These are phyloP conservation scores for Triplophysa siluroides DNA, from an alignment of 2,113 vertebrate genomes.

Conservation along the genomic window DNA sequence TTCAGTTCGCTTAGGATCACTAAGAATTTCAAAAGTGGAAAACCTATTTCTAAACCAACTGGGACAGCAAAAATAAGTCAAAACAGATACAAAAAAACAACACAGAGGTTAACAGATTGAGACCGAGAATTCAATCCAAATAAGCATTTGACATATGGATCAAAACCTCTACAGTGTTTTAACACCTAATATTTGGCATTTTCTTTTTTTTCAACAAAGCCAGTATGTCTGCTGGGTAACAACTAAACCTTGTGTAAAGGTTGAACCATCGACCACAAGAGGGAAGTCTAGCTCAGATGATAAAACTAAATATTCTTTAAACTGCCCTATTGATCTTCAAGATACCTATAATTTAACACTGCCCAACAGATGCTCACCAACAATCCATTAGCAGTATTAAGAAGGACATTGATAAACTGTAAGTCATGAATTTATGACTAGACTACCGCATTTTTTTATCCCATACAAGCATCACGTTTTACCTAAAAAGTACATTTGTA, in stretches of 20 bases:
- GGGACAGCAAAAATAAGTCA: neutral
- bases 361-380: slow-evolving; percentile 33
- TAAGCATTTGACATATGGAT: neutral
- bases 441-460: neutral
- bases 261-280: slow-evolving; percentile 16
- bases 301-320: neutral
- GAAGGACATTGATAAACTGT: neutral
- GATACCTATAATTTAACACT: slow-evolving; percentile 1
- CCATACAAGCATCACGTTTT: neutral
- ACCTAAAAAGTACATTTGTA: slow-evolving; percentile 3
- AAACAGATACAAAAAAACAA: neutral
- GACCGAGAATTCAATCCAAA: neutral
- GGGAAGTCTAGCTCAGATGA: slow-evolving; percentile 23
- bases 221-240: slow-evolving; percentile 1
- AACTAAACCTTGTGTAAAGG: neutral
- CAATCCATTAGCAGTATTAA: neutral
- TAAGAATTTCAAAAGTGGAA: slow-evolving; percentile 16
- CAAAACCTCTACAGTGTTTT: neutral
- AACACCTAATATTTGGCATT: slow-evolving; percentile 5
- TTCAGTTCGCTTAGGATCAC: slow-evolving; percentile 40
- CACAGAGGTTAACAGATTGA: slow-evolving; percentile 12
- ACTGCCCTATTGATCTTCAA: neutral
- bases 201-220: neutral
- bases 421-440: neutral
- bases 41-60: slow-evolving; percentile 15